These are phyloP conservation scores for Plemyria rubiginata DNA, from an alignment of 2,888 invertebrate genomes.

Conservation along the genomic window DNA sequence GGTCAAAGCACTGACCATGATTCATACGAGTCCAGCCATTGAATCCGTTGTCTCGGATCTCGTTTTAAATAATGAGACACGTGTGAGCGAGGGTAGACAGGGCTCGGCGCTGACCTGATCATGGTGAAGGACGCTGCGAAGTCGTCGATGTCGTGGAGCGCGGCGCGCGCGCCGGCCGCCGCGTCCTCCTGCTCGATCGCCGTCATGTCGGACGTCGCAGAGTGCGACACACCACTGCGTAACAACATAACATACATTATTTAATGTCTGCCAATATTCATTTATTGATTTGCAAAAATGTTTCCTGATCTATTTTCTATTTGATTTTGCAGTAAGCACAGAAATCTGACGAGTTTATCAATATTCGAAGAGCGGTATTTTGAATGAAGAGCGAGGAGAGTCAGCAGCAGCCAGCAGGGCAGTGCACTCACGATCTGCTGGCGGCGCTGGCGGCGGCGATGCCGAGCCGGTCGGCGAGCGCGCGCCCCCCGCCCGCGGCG, in stretches of 20 bases:
- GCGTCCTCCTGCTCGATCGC: constrained; percentile 93
- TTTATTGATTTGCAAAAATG: too few species aligned
- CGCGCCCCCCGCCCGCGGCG: constrained; percentile 70
- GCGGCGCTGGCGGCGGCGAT: constrained; percentile 89
- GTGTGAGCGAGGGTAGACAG: not conserved
- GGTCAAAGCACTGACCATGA: too few species aligned
- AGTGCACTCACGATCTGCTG: constrained; percentile 44
- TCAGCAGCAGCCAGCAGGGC: too few species aligned
- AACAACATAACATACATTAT: not conserved
- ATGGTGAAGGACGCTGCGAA: constrained; percentile 85
- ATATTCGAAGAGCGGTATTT: too few species aligned
- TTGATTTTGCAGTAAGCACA: too few species aligned
- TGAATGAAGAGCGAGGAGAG: too few species aligned
- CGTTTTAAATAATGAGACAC: too few species aligned
- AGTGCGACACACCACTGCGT: constrained; percentile 80
- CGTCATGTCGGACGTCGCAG: constrained; percentile 95
- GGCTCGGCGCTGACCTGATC: constrained; percentile 74
- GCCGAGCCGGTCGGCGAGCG: constrained; percentile 91
- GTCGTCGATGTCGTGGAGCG: constrained; percentile 72
- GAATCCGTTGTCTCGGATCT: too few species aligned
- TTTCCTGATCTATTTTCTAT: too few species aligned
- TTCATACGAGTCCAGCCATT: too few species aligned
- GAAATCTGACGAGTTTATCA: too few species aligned
- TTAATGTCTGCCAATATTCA: too few species aligned
- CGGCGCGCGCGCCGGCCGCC: constrained; percentile 42